Evolutionary conservation across 2,113 vertebrate genomes (phyloP), one percentile per base, ranked within the genome.

Genomic region (Poicephalus meyeri): DNA sequence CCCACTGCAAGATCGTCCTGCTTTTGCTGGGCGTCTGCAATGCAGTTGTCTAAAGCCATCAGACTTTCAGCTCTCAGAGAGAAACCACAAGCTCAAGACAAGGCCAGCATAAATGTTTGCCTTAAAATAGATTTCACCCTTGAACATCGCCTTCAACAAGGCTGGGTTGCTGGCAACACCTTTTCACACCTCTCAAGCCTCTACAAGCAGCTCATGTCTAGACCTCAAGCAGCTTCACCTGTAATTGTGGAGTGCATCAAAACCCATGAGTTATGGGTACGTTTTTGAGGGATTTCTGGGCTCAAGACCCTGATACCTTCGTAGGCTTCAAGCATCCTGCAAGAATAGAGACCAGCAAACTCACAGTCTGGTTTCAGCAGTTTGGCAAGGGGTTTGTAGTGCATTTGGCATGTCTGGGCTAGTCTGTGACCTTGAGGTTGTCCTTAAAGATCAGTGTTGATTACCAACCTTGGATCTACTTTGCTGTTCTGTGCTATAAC

Each of bases 1-100:
- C 0, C 0, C 26, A 15, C 52, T 4, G 7, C n/a, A 35, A 61
- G 19, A 7, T 65, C 3, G 1, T 9, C 47, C 33, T 9, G 10
- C 1, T 1, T 55, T 77, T 63, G 41, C 46, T 31, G 26, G 23
- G 42, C 16, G 6, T 71, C 77, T 82, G 53, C 52, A 58, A 50
- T 10, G 4, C 6, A 1, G 19, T 16, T 39, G 55, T 53, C 49
- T 63, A 8, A 77, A 42, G 41, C 28, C 49, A 10, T 16, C 73
- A 58, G 64, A 26, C 11, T 76, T 82, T 28, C 47, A 55, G 63
- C 61, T 70, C 44, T 9, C 23, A 66, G 46, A 29, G 53, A 53
- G 37, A 88, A 93, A 82, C 71, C 88, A 55, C 81, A 88, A 55
- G 16, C 76, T 11, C 11, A 15, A 53, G 60, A 69, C 2, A n/a